Percentiles rank a stretch among this genome's conserved stretches.
Evolutionary conservation across 2,888 invertebrate genomes (phyloP).

Genomic region (Rhagophthalmus giganteus): DNA sequence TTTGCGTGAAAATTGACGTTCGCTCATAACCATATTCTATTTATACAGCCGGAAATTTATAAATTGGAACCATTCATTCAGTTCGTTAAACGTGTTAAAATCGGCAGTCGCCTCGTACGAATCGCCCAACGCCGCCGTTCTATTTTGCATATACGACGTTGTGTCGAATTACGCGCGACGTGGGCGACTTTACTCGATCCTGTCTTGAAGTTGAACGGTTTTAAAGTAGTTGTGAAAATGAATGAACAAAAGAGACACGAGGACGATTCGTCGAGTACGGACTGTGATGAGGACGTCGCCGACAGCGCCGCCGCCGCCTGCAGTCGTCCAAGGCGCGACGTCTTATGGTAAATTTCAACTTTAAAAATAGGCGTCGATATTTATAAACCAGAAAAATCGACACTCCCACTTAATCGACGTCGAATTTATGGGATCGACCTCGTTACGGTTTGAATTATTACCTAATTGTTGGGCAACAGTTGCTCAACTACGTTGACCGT

Average conservation of each 20-base stretch:
- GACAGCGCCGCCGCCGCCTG: conserved; percentile 9
- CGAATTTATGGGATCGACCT: background rate
- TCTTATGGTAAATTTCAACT: conserved; percentile 24
- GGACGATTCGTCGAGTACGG: conserved; percentile 27
- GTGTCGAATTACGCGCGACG: no score
- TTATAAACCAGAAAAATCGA: conserved; percentile 8
- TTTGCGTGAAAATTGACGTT: no score
- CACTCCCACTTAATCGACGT: background rate
- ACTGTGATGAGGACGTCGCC: conserved; percentile 30
- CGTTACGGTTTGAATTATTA: background rate
- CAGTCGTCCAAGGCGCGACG: conserved; percentile 16
- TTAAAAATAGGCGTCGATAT: conserved; percentile 14
- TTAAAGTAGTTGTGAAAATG: no score
- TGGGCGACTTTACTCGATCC: no score
- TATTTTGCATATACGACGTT: no score
- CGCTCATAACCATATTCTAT: conserved; percentile 13
- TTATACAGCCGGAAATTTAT: conserved; percentile 23
- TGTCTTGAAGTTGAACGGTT: no score
- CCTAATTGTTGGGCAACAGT: background rate
- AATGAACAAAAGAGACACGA: background rate
- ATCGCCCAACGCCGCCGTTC: background rate
- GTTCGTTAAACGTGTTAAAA: conserved; percentile 1
- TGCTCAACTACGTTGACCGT: no score
- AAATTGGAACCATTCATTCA: conserved; percentile 27
- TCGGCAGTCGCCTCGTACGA: background rate